Percentiles rank a stretch among this genome's conserved stretches.
These are phyloP conservation scores for Channallabes apus DNA, from an alignment of 2,797 vertebrate genomes.

Conservation along the genomic window DNA sequence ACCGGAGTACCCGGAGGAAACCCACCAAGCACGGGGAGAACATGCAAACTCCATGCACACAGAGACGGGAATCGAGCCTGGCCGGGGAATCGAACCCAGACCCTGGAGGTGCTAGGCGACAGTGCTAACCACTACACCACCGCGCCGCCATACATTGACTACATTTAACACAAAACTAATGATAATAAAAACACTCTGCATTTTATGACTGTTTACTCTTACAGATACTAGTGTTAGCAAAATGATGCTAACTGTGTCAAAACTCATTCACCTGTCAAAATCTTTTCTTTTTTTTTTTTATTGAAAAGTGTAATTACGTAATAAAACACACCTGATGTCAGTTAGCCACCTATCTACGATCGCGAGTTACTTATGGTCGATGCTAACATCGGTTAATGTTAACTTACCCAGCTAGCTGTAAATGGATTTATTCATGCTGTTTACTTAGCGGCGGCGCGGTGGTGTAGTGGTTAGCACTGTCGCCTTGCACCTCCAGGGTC, in stretches of 20 bases:
- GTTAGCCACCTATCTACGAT: not conserved
- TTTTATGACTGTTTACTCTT: not conserved
- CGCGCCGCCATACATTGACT: too few relatives aligned
- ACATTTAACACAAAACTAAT: not conserved
- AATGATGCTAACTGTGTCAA: not conserved
- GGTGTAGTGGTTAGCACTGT: too few relatives aligned
- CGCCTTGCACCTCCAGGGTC: too few relatives aligned
- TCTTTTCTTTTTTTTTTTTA: not conserved
- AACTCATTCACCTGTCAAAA: not conserved
- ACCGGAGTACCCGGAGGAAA: too few relatives aligned
- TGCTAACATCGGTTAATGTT: not conserved
- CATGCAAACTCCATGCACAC: too few relatives aligned
- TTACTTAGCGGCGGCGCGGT: too few relatives aligned
- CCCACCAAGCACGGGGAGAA: too few relatives aligned
- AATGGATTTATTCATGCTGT: not conserved
- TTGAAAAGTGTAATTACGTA: not conserved
- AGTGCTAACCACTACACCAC: too few relatives aligned
- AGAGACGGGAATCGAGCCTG: too few relatives aligned
- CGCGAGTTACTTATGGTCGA: not conserved
- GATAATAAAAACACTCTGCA: not conserved
- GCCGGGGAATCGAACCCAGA: too few relatives aligned
- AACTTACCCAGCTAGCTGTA: not conserved
- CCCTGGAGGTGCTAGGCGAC: too few relatives aligned
- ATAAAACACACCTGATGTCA: not conserved
- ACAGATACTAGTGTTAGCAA: not conserved